Evolutionary conservation across 2,888 invertebrate species (phyloP).

Genomic region (Cephus spinipes): DNA sequence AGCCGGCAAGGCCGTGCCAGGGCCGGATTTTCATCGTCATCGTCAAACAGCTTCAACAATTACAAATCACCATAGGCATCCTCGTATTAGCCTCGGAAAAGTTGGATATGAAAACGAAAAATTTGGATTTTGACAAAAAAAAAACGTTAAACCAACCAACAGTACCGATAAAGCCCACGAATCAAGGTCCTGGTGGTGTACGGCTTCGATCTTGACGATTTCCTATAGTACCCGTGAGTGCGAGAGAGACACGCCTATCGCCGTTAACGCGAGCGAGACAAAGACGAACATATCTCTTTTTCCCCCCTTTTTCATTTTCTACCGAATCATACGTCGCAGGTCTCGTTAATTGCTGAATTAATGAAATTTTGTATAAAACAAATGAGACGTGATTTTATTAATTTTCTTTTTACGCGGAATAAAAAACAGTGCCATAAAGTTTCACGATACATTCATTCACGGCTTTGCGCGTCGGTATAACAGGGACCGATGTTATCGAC

Average conservation of each 20-base stretch:
- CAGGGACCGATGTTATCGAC: background rate
- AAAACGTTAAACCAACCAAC: slow-evolving; percentile 1
- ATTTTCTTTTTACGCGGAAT: background rate
- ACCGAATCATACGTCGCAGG: background rate
- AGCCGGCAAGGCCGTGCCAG: slow-evolving; percentile 63
- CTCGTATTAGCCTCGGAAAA: background rate
- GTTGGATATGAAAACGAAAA: background rate
- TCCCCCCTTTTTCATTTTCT: background rate
- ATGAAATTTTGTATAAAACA: background rate
- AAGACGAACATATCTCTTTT: background rate
- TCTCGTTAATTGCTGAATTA: background rate
- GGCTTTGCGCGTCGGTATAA: background rate
- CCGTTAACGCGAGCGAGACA: background rate
- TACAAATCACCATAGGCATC: background rate
- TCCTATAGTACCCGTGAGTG: background rate
- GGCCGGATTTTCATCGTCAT: slow-evolving; percentile 40
- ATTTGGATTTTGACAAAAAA: background rate
- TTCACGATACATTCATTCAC: background rate
- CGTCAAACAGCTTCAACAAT: background rate
- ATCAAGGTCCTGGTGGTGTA: background rate
- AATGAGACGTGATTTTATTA: background rate
- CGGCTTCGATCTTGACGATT: slow-evolving; percentile 6
- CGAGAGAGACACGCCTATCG: background rate
- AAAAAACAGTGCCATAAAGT: background rate
- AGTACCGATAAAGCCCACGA: background rate